Evolutionary conservation across 1,140 invertebrate genomes (phyloP), one percentile per base, ranked within the genome.

Genomic region (Aphidius ervi): DNA sequence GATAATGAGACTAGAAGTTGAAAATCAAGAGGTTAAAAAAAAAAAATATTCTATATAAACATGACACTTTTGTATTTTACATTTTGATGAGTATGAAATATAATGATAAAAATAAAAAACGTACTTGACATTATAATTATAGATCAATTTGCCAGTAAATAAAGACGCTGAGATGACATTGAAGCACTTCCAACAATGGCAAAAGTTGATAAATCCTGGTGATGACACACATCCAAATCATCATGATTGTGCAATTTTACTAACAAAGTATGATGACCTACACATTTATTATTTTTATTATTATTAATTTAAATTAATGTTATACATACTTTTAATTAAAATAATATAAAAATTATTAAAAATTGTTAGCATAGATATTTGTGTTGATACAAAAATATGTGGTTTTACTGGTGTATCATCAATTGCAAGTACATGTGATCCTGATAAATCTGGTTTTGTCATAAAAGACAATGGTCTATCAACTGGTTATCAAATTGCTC

Each of bases 161-260:
- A 31, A 31, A 31, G 23, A 31, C 4, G 23, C 23, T 31, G 23
- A 31, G 23, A 31, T 31, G 23, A 31, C 23, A 1, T 31, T 31
- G 23, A 31, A 31, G 23, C 23, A 79, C 66, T 87, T 87, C 73
- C 85, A 84, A 67, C 73, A 82, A 56, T 87, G 84, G 84, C 85
- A 87, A 67, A 73, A 80, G 43, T 71, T 68, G 39, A 79, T 87
- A 42, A 87, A 87, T 71, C 82, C 83, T 4, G 74, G 76, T 46
- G 80, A 84, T 59, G 84, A 86, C 64, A 73, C 76, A 5, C 82
- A 86, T 67, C 84, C 85, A 10, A 82, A 85, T 66, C 88, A 89
- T 69, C 88, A 89, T 74, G 87, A 89, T 68, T 82, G 87, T 5
- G 87, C 87, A 7, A 76, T 89, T 64, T 78, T 89, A 42, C 68